Base-by-base conservation (phyloP, 2,113 vertebrate genomes). In the Phalacrocorax pelagicus region DNA sequence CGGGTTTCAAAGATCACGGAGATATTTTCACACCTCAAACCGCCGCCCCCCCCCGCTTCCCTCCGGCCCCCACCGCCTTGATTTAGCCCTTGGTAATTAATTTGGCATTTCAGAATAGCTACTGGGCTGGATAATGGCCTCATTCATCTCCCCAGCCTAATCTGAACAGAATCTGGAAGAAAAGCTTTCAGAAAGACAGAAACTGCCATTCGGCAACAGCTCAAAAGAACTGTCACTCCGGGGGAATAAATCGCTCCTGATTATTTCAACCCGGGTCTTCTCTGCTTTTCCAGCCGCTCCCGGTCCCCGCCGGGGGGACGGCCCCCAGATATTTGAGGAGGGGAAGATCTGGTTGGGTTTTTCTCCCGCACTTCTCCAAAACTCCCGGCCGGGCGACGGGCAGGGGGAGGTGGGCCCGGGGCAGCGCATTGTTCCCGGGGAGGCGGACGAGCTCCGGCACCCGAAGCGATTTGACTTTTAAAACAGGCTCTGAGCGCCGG, bases 81-180 rank as follows among this genome's bases (percentile, higher is more conserved):
- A 98, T 98, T 98, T 98, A 98, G 97, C 91, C 98, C 98, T 98
- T 98, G 97, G 98, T 98, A 98, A 99, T 98, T 98, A 98, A 98
- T 99, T 98, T 99, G 98, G 98, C 98, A 98, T 99, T 98, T 98
- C 98, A 98, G 98, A 98, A 98, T 98, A 98, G 98, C 98, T 98
- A 98, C 98, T 98, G 98, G 97, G 97, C 97, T 97, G 98, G 98
- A 98, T 98, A 99, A 99, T 98, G 98, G 98, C 96, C 92, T 97
- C 98, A 98, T 99, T 98, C 98, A 98, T 98, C 97, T 97, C 96
- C 96, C 86, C 96, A 93, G 98, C 97, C 98, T 98, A 98, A 98
- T 98, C 98, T 98, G 98, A 98, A 98, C 98, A 98, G 98, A 98
- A 98, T 98, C 98, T 98, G 97, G 97, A 98, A 98, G 98, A 98